phyloP scores from a whole-genome alignment of 2,113 vertebrate genomes.

The Gasterosteus nipponicus region DNA sequence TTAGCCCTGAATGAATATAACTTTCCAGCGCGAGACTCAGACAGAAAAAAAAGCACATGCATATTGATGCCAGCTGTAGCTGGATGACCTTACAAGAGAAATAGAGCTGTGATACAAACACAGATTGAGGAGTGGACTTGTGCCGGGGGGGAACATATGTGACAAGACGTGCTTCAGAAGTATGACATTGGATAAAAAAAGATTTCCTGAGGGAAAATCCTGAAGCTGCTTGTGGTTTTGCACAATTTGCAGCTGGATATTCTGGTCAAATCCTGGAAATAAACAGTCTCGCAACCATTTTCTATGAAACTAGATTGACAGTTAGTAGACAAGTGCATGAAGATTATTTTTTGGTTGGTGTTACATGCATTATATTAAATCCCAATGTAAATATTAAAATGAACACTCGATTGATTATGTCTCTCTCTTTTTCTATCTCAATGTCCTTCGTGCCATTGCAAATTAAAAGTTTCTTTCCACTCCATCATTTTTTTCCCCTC shows the following conservation, averaged over 20 bases:
- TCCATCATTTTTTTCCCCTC: conserved; percentile 30
- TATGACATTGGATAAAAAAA: conserved; percentile 57
- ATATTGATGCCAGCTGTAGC: conserved; percentile 83
- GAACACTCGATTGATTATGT: conserved; percentile 26
- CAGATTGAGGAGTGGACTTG: conserved; percentile 58
- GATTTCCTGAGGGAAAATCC: conserved; percentile 45
- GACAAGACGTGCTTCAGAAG: conserved; percentile 58
- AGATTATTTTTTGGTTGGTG: not conserved
- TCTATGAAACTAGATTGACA: conserved; percentile 50
- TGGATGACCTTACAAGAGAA: conserved; percentile 74
- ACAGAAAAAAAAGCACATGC: conserved; percentile 57
- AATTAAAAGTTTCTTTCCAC: conserved; percentile 58
- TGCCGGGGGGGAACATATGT: conserved; percentile 45
- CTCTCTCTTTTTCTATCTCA: not conserved
- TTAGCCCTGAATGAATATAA: conserved; percentile 78
- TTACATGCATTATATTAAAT: conserved; percentile 6
- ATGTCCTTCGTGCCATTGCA: conserved; percentile 55
- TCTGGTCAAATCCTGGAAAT: conserved; percentile 51
- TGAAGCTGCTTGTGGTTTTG: conserved; percentile 73
- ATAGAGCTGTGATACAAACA: conserved; percentile 74
- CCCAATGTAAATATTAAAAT: conserved; percentile 8
- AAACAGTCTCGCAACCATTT: conserved; percentile 59
- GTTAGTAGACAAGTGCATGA: conserved; percentile 9
- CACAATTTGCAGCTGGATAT: conserved; percentile 74
- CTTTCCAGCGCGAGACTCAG: conserved; percentile 76